A percentile compares a stretch with the other conserved stretches of the same genome.
Conservation (phyloP, 2,113 vertebrate genomes). For the Nicator chloris region DNA sequence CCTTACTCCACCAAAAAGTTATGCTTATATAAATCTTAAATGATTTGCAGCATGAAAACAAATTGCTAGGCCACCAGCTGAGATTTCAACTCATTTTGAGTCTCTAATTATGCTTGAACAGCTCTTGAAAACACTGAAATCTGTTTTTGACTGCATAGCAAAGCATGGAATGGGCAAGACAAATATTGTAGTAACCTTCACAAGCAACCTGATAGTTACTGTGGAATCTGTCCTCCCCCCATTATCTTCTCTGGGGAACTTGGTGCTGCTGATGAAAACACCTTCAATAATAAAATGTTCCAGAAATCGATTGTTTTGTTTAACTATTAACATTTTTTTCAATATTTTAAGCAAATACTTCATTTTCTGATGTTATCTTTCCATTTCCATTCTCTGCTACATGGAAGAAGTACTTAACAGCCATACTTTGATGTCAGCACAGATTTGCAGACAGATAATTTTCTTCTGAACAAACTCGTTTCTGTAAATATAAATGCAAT, state of each 20-base stretch:
- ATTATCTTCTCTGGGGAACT: neutral
- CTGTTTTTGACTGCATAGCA: constrained; percentile 29
- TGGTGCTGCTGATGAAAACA: neutral
- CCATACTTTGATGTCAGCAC: neutral
- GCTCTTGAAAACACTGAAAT: constrained; percentile 38
- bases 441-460: constrained; percentile 26
- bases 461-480: constrained; percentile 46
- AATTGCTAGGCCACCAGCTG: constrained; percentile 25
- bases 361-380: neutral
- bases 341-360: neutral
- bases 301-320: neutral
- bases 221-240: neutral
- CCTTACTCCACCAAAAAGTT: neutral
- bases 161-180: constrained; percentile 33
- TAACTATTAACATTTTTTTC: neutral
- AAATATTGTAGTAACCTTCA: constrained; percentile 56
- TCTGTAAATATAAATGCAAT: constrained; percentile 14
- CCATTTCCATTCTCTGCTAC: neutral
- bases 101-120: constrained; percentile 31
- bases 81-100: constrained; percentile 45
- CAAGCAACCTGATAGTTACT: neutral
- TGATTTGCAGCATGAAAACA: constrained; percentile 35
- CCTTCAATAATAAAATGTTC: neutral
- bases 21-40: neutral
- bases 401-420: neutral